These are phyloP conservation scores for Podarcis muralis DNA, from an alignment of 2,113 vertebrate species.

Conservation along the genomic window DNA sequence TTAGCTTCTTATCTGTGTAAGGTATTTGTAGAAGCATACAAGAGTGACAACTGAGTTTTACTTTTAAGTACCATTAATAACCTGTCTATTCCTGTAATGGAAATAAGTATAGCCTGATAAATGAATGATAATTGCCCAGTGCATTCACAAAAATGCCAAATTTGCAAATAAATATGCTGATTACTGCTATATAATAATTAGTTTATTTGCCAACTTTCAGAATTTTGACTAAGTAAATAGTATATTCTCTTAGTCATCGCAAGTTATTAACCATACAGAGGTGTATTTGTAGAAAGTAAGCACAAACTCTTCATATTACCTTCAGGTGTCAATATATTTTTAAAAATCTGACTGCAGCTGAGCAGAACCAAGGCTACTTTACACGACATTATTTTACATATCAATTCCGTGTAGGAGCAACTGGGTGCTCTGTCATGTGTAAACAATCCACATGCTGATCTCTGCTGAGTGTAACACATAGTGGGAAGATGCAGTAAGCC, in stretches of 20 bases:
- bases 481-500: background rate
- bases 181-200: constrained; percentile 44
- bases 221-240: constrained; percentile 32
- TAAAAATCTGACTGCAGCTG: background rate
- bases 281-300: constrained; percentile 28
- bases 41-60: constrained; percentile 63
- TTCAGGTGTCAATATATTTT: background rate
- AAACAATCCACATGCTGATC: background rate
- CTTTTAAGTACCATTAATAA: constrained; percentile 68
- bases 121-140: constrained; percentile 30
- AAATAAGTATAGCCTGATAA: constrained; percentile 55
- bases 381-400: background rate
- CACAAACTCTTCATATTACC: constrained; percentile 22
- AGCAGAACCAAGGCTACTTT: background rate
- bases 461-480: background rate
- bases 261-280: constrained; percentile 21
- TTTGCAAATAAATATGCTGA: constrained; percentile 57
- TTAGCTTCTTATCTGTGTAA: constrained; percentile 73
- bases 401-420: background rate
- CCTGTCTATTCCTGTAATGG: constrained; percentile 47
- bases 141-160: constrained; percentile 49
- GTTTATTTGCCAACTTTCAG: constrained; percentile 35
- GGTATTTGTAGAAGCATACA: constrained; percentile 70
- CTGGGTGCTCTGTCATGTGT: background rate
- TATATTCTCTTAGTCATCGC: constrained; percentile 40